A percentile compares a stretch with the other conserved stretches of the same genome.
Conservation (phyloP, 2,113 vertebrate species). For the Dendropsophus ebraccatus region DNA sequence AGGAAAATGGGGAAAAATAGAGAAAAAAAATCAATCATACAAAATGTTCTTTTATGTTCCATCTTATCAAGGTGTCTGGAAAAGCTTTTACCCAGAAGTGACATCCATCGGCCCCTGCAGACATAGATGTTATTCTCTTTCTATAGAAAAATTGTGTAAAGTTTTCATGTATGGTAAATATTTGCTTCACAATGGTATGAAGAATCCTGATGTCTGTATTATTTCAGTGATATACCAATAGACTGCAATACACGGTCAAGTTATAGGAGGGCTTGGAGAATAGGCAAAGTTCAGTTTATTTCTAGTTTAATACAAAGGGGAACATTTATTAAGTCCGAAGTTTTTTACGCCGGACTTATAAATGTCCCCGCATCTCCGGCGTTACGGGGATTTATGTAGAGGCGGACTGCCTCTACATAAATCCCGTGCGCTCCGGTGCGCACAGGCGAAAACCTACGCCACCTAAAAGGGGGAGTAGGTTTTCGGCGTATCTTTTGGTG, state of each 20-base stretch:
- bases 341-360: no score
- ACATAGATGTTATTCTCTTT: neutral
- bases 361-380: no score
- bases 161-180: neutral
- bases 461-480: no score
- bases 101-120: neutral
- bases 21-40: neutral
- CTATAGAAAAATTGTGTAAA: neutral
- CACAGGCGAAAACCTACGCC: no score
- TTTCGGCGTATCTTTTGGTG: no score
- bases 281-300: no score
- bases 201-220: neutral
- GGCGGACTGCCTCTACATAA: no score
- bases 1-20: neutral
- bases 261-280: neutral
- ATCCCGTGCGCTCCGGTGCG: no score
- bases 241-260: neutral
- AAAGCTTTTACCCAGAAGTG: neutral
- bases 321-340: no score
- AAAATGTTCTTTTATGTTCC: neutral
- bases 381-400: no score
- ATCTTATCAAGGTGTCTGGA: conserved; percentile 9
- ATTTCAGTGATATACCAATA: neutral
- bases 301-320: no score
- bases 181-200: neutral